Base-by-base conservation (phyloP, 2,113 vertebrate genomes). In the Lampris megalopsis region DNA sequence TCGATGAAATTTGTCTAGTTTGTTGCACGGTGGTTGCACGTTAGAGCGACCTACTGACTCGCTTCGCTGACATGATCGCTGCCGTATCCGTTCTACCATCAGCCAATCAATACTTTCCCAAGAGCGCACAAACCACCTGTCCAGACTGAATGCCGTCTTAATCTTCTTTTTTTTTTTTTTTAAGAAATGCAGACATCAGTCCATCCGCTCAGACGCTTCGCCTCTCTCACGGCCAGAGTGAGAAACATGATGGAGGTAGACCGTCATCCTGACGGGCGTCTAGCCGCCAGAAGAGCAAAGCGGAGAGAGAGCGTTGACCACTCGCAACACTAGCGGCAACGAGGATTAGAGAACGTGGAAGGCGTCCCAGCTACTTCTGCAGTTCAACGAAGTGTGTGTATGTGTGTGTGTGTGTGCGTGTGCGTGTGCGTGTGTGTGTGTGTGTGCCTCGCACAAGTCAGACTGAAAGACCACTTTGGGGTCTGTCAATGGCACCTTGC, bases 171-270 rank as follows among this genome's bases (percentile, higher is more conserved):
- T 5, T 11, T 9, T 2, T 52, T 2, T 5, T 11, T 52, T 52
- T 52, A 52, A 52, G 77, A 83, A 85, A 54, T 65, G 82, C 68
- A 70, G 63, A 81, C 47, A 66, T 71, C 57, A 66, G 35, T 37
- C 56, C 9, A 36, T 66, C 77, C 49, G 58, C 71, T 41, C 52
- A 56, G 73, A 71, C 10, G 37, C 48, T 73, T 73, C 36, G 61
- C 38, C 49, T 35, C n/a, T 65, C 69, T 71, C 69, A 49, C 63
- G 11, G 2, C 3, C 13, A 41, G 37, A 11, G 1, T 11, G 40
- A 24, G 54, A 57, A 24, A 57, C 3, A 9, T 24, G n/a, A 57
- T 42, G 60, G 43, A 68, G 42, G 40, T 43, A 62, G 67, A 57
- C 7, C n/a, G 54, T 77, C 11, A 56, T 60, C 42, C 61, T 71